A percentile compares a stretch with the other conserved stretches of the same genome.
Conservation (phyloP, 2,113 vertebrate genomes). For the human (Homo sapiens) region GRCh38 chr6:135884001-135884500, state of each 20-base stretch:
- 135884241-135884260: not conserved
- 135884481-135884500: not conserved
- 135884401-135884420: not conserved
- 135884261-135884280: not conserved
- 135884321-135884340: too few relatives aligned
- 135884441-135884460: not conserved
- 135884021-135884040: conserved; percentile 1
- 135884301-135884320: not conserved
- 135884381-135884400: not conserved
- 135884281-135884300: not conserved
- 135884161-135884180: not conserved
- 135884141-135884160: not conserved
- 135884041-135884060: not conserved
- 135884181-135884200: not conserved
- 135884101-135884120: not conserved
- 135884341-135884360: not conserved
- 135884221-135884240: not conserved
- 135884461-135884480: not conserved
- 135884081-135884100: not conserved
- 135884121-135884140: not conserved
- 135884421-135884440: not conserved
- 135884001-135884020: not conserved
- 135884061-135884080: not conserved
- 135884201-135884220: not conserved
- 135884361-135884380: not conserved